These are phyloP conservation scores for Heliconius ismenius DNA, from an alignment of 2,888 invertebrate species.

Conservation along the genomic window DNA sequence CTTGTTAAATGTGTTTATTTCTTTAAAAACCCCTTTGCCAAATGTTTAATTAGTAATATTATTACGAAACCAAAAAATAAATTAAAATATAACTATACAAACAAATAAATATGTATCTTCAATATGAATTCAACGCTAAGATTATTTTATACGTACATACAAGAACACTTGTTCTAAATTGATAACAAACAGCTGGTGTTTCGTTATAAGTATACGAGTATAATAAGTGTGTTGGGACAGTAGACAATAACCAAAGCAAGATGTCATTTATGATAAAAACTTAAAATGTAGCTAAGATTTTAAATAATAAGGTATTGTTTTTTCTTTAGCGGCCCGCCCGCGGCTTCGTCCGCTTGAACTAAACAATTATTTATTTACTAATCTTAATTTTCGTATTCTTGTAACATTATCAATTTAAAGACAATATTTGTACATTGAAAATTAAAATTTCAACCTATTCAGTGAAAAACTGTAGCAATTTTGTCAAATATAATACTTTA, in stretches of 20 bases:
- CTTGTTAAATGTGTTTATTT: background rate
- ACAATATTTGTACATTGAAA: too few species aligned
- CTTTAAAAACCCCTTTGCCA: background rate
- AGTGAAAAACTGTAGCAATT: too few species aligned
- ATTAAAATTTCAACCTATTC: too few species aligned
- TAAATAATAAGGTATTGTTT: too few species aligned
- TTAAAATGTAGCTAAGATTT: too few species aligned
- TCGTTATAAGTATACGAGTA: background rate
- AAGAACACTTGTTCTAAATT: slow-evolving; percentile 19
- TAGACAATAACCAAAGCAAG: background rate
- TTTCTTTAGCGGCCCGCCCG: too few species aligned
- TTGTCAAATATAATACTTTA: too few species aligned
- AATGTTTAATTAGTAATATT: background rate
- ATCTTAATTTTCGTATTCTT: too few species aligned
- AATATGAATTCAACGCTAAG: background rate
- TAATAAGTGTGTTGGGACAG: background rate
- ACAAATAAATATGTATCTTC: background rate
- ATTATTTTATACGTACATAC: background rate
- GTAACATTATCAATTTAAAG: too few species aligned
- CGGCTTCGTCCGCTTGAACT: too few species aligned
- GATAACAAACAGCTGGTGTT: slow-evolving; percentile 26
- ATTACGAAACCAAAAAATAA: background rate
- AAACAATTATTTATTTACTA: too few species aligned
- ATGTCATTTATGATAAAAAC: too few species aligned
- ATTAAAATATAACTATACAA: background rate